Evolutionary conservation across 2,888 invertebrate species (phyloP), one percentile per base, ranked within the genome.

Genomic region (Eristalis arbustorum): DNA sequence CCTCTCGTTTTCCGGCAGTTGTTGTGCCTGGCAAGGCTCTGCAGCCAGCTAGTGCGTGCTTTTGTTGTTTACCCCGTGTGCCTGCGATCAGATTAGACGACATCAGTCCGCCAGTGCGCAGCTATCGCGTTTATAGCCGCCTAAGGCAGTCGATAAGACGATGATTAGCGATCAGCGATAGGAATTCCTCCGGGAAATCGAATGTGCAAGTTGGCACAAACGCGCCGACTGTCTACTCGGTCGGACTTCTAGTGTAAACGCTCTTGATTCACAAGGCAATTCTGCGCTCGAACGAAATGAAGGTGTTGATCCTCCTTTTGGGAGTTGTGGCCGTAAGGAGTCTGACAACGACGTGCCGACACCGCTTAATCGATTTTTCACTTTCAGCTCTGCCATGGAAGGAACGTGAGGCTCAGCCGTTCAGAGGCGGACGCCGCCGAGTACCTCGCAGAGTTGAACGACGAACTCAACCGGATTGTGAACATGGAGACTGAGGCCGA

Each of bases 401-500:
- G 25, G 40, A 61, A 61, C n/a, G 14, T 71, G 34, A 10, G 0
- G 22, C 10, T n/a, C 14, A 23, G 8, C 5, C 14, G 37, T 71
- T 92, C 94, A 89, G 94, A 95, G 83, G 93, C 93, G 5, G 93
- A 94, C 84, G 96, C 95, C 0, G 92, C 94, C 61, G 94, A 95
- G 88, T 95, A 95, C 90, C 93, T 96, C 88, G 89, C 94, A 69
- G 93, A 95, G 80, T 90, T 96, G 37, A 96, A 96, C 90, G 93
- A 93, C 68, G 94, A 94, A 77, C 92, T 94, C 25, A 95, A 94
- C 0, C 89, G 92, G 71, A 94, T 95, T 90, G 94, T 93, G 88
- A 95, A 96, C 90, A 92, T 93, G n/a, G 94, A 94, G 3, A 93
- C 94, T 0, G 88, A 95, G 2, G 95, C 96, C 0, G 94, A 95